Evolutionary conservation across 2,113 vertebrate species (phyloP).

Genomic region (Hippolais icterina): DNA sequence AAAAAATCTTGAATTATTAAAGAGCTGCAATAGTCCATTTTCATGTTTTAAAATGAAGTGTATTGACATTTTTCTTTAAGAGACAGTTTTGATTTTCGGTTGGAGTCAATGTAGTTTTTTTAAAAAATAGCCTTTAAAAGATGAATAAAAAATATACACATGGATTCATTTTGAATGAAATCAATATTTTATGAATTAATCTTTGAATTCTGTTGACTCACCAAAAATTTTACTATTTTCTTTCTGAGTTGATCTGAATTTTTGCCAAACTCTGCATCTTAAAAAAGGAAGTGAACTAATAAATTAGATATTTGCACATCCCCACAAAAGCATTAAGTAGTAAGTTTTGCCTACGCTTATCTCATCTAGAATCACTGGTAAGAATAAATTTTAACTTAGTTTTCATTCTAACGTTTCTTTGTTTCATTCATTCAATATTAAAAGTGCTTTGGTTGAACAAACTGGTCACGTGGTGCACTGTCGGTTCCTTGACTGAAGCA

Average conservation of each 20-base stretch:
- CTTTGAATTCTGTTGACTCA: not conserved
- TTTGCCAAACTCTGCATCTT: not conserved
- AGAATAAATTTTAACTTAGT: not conserved
- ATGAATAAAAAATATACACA: not conserved
- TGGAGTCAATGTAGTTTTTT: not conserved
- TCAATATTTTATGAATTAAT: not conserved
- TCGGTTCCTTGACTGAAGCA: not conserved
- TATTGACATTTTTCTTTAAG: not conserved
- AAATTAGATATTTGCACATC: not conserved
- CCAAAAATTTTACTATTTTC: not conserved
- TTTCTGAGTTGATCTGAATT: not conserved
- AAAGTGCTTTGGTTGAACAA: not conserved
- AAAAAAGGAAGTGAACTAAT: not conserved
- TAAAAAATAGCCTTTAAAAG: not conserved
- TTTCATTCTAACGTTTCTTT: not conserved
- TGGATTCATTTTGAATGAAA: not conserved
- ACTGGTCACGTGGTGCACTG: not conserved
- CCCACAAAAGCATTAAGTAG: not conserved
- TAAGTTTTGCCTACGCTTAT: not conserved
- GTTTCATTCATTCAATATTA: not conserved
- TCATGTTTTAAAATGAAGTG: not conserved
- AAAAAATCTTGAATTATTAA: not conserved
- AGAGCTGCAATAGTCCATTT: not conserved
- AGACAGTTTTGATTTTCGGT: not conserved
- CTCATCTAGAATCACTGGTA: not conserved